Base-by-base conservation (phyloP, 2,888 invertebrate species). In the Pyrrhosoma nymphula region DNA sequence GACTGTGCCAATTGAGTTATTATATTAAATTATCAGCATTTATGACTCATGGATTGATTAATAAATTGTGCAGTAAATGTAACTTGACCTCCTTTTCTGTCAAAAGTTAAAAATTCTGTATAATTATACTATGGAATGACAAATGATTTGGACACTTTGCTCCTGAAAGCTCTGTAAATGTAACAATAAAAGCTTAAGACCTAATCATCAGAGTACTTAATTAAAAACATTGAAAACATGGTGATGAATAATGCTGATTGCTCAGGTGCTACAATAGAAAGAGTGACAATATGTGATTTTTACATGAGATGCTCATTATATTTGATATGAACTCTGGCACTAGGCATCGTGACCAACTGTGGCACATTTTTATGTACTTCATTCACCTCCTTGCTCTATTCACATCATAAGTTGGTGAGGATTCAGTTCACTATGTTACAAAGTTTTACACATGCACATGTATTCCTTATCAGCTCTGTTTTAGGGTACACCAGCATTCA, bases 101-200 rank as follows among this genome's bases (percentile, higher is more conserved):
- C 56, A 35, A 69, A 60, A 63, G 60, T 93, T 75, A 39, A 39
- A 35, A 39, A 69, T 93, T 93, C 93, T 93, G 93, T 93, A 60
- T 35, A 75, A 93, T 18, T 47, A 75, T 75, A 75, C 47, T 63
- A 93, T 93, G 93, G 93, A 93, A 93, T 69, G 93, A 69, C 93
- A 93, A 93, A 39, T 93, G 93, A 93, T 93, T 93, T 93, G 69
- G 69, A 93, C 26, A 47, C 69, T 93, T 93, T 93, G 93, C 93
- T 93, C 39, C 75, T 93, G 93, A 69, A 93, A 93, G 93, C 93
- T 93, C 93, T 93, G 93, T 93, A 93, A 93, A 93, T 93, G 93
- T 93, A 93, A 93, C 75, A 93, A 93, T 93, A 93, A 93, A 93
- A 93, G 93, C 93, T 93, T 93, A 93, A 93, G 69, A 93, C 69